Evolutionary conservation across 2,888 invertebrate genomes (phyloP).

Genomic region (Eueremaeus valkanovi): DNA sequence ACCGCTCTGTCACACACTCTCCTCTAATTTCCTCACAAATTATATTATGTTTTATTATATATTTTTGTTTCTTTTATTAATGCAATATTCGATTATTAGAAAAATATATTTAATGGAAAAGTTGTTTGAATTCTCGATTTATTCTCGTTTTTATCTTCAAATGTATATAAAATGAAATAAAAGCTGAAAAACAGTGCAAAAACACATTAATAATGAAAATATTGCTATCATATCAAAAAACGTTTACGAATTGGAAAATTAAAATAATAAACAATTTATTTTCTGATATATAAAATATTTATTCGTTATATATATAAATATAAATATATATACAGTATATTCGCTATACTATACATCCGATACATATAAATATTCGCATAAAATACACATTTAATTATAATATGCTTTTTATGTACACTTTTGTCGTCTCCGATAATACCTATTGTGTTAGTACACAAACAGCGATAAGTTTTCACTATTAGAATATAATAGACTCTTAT

Average conservation of each 20-base stretch:
- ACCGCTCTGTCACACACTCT: background rate
- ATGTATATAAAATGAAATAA: too few species aligned
- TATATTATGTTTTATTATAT: background rate
- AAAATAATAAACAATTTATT: slow-evolving; percentile 13
- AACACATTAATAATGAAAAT: background rate
- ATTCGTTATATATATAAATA: too few species aligned
- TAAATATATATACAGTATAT: too few species aligned
- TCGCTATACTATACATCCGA: too few species aligned
- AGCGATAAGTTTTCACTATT: slow-evolving; percentile 22
- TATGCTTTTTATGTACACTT: slow-evolving; percentile 22
- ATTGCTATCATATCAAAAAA: background rate
- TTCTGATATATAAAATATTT: background rate
- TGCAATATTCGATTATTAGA: too few species aligned
- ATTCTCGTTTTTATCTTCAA: too few species aligned
- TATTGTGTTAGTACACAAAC: slow-evolving; percentile 1
- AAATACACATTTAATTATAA: slow-evolving; percentile 33
- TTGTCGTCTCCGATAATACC: background rate
- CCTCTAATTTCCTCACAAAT: background rate
- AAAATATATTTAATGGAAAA: too few species aligned
- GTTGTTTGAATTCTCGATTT: too few species aligned
- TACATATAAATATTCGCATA: background rate
- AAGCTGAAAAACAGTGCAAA: background rate
- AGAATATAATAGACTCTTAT: slow-evolving; percentile 6
- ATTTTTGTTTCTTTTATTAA: too few species aligned
- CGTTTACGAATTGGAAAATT: background rate